Evolutionary conservation across 1,140 invertebrate genomes (phyloP).

Genomic region (Drosophila athabasca): DNA sequence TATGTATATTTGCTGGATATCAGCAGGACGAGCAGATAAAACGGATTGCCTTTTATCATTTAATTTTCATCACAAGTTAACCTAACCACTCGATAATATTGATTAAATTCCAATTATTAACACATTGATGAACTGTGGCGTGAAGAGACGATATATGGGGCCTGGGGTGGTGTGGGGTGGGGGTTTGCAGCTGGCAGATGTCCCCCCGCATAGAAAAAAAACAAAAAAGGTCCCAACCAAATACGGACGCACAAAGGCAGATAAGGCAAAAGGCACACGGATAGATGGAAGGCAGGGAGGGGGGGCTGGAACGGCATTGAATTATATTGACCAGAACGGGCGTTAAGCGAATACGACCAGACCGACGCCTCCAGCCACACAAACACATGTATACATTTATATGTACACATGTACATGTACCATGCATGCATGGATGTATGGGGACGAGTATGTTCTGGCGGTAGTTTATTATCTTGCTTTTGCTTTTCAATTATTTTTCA

Average conservation of each 20-base stretch:
- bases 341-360: conserved; percentile 30
- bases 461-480: conserved; percentile 49
- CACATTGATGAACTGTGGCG: conserved; percentile 57
- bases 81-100: conserved; percentile 55
- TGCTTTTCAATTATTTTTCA: conserved; percentile 47
- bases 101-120: conserved; percentile 78
- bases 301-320: conserved; percentile 58
- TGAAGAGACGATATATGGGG: conserved; percentile 9
- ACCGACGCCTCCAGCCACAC: conserved; percentile 21
- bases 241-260: conserved; percentile 56
- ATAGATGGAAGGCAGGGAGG: conserved; percentile 8
- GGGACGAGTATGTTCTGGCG: too few relatives aligned
- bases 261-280: conserved; percentile 52
- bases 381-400: background rate
- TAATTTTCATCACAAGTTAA: conserved; percentile 6
- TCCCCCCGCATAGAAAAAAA: conserved; percentile 4
- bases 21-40: too few relatives aligned
- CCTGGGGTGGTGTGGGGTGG: too few relatives aligned
- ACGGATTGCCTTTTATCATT: conserved; percentile 22
- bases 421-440: too few relatives aligned
- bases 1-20: background rate
- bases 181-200: conserved; percentile 26
- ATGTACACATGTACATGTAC: too few relatives aligned
- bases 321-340: conserved; percentile 72
- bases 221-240: conserved; percentile 42